Percentiles rank a stretch among this genome's conserved stretches.
Evolutionary conservation across 2,113 vertebrate genomes (phyloP).

Genomic region (Eulemur rufifrons): DNA sequence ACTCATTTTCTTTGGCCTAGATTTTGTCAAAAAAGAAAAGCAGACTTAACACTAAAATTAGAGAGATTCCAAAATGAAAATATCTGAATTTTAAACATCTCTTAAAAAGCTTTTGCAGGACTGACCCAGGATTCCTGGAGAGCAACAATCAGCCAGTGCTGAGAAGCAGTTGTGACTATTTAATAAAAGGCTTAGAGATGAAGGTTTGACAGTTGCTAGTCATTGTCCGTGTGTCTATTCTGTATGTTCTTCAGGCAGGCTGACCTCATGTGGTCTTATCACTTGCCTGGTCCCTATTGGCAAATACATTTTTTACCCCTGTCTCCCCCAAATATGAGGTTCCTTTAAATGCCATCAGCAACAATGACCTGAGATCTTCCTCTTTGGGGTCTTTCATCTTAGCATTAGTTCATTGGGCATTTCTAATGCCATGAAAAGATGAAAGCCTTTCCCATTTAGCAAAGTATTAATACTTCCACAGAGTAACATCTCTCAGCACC

Average conservation of each 20-base stretch:
- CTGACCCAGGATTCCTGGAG: background rate
- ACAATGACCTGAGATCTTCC: background rate
- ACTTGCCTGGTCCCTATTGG: background rate
- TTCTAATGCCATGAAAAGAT: background rate
- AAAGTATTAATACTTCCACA: conserved; percentile 23
- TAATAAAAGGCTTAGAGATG: background rate
- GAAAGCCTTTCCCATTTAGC: background rate
- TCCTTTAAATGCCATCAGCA: background rate
- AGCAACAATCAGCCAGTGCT: background rate
- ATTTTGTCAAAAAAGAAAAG: background rate
- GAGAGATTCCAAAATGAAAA: background rate
- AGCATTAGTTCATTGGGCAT: background rate
- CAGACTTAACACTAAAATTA: background rate
- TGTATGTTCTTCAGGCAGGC: background rate
- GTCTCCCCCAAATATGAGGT: background rate
- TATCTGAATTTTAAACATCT: background rate
- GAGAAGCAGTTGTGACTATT: background rate
- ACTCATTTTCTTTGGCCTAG: background rate
- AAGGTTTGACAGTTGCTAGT: background rate
- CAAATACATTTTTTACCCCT: background rate
- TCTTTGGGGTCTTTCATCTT: background rate
- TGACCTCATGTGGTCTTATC: background rate
- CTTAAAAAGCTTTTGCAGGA: background rate
- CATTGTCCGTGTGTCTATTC: background rate
- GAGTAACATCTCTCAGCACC: conserved; percentile 23